A percentile compares a stretch with the other conserved stretches of the same genome.
phyloP scores from a whole-genome alignment of 1,140 invertebrate genomes.

The Pygmarrhopalites habei region DNA sequence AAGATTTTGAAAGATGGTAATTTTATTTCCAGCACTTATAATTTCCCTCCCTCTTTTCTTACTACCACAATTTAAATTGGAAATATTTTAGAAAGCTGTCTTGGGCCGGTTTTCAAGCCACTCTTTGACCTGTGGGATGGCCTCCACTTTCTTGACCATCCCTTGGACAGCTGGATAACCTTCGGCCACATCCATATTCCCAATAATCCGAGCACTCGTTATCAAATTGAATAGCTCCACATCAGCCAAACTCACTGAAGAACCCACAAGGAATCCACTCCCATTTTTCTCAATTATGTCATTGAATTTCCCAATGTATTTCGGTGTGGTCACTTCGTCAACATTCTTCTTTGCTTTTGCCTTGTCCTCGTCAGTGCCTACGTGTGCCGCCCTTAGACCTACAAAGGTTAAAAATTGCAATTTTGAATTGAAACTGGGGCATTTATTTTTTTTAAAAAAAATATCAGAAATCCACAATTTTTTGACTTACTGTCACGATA shows the following conservation, averaged over 20 bases:
- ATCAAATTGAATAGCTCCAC: not conserved
- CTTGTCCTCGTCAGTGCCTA: not conserved
- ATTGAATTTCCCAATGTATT: constrained; percentile 15
- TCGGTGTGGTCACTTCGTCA: not conserved
- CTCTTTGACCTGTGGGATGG: constrained; percentile 53
- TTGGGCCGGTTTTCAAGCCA: constrained; percentile 58
- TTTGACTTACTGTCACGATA: no score
- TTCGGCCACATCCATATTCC: constrained; percentile 50
- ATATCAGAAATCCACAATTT: no score
- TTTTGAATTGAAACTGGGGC: no score
- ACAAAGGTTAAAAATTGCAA: constrained; percentile 20
- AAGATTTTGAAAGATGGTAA: no score
- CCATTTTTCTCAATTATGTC: constrained; percentile 13
- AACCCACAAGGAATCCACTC: constrained; percentile 11
- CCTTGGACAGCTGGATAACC: constrained; percentile 52
- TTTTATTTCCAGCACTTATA: no score
- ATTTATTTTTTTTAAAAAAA: no score
- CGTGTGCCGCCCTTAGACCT: not conserved
- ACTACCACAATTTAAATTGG: no score
- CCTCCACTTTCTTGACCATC: constrained; percentile 50
- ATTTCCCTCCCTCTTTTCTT: no score
- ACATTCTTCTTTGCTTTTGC: constrained; percentile 13
- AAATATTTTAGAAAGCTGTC: no score
- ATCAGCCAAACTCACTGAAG: constrained; percentile 19
- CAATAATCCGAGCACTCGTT: not conserved